These are phyloP conservation scores for Diabrotica balteata DNA, from an alignment of 2,888 invertebrate species.

Conservation along the genomic window DNA sequence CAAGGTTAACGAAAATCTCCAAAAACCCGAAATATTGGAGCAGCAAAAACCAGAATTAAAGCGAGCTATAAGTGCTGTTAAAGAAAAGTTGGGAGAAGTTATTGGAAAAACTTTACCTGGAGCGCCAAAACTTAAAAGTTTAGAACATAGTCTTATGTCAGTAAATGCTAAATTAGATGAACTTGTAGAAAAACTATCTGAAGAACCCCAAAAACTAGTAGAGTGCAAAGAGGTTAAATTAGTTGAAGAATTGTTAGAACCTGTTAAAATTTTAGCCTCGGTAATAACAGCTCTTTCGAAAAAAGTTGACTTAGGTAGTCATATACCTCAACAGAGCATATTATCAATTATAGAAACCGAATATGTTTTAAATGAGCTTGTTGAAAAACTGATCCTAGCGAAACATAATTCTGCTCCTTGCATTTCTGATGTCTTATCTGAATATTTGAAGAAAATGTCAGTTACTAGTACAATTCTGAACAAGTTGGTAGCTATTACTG, in stretches of 20 bases:
- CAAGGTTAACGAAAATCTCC: slow-evolving; percentile 11
- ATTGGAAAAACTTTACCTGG: slow-evolving; percentile 6
- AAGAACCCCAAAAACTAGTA: background rate
- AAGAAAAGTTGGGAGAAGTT: slow-evolving; percentile 7
- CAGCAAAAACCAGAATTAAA: slow-evolving; percentile 35
- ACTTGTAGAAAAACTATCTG: background rate
- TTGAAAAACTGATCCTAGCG: background rate
- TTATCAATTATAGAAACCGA: background rate
- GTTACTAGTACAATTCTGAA: slow-evolving; percentile 37
- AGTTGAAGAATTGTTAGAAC: slow-evolving; percentile 1
- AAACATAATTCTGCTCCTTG: background rate
- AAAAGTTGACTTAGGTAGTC: too few species aligned
- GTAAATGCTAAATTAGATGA: slow-evolving; percentile 25
- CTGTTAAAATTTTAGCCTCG: background rate
- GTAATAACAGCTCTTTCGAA: too few species aligned
- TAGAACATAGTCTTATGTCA: slow-evolving; percentile 21
- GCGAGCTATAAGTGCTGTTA: slow-evolving; percentile 18
- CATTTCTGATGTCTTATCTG: background rate
- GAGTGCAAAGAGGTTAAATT: background rate
- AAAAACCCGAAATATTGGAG: slow-evolving; percentile 26
- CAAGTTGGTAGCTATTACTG: slow-evolving; percentile 36
- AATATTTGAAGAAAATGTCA: slow-evolving; percentile 26
- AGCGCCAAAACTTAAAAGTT: slow-evolving; percentile 8
- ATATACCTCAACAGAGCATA: background rate
- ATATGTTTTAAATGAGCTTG: background rate